Percentiles rank a stretch among this genome's conserved stretches.
phyloP scores from a whole-genome alignment of 2,113 vertebrate species.

The Zosterops borbonicus region DNA sequence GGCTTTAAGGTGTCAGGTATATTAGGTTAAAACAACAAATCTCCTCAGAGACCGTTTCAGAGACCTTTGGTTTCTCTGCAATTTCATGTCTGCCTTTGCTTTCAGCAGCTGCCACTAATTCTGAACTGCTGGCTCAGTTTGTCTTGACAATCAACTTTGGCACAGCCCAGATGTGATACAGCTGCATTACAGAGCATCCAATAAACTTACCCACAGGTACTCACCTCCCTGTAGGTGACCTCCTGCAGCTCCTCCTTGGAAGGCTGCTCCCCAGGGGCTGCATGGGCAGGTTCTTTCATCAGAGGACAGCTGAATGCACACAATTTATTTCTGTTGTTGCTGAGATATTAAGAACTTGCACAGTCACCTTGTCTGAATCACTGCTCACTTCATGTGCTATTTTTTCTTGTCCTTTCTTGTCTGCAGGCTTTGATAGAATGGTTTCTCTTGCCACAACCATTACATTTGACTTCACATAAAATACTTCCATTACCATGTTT shows the following conservation, averaged over 20 bases:
- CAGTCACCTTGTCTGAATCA: neutral
- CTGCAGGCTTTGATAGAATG: neutral
- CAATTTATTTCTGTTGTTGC: neutral
- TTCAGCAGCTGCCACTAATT: neutral
- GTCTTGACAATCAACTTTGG: neutral
- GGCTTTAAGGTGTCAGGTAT: neutral
- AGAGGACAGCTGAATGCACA: neutral
- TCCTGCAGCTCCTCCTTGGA: fast-evolving
- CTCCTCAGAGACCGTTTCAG: neutral
- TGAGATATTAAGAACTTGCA: neutral
- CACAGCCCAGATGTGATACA: neutral
- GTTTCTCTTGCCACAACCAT: neutral
- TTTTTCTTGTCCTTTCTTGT: neutral
- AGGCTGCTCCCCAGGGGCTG: neutral
- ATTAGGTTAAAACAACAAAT: neutral
- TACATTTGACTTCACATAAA: neutral
- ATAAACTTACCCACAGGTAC: neutral
- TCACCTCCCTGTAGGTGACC: neutral
- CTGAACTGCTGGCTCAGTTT: neutral
- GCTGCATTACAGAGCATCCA: neutral
- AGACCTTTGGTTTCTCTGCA: neutral
- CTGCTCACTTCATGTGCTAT: neutral
- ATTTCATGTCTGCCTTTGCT: neutral
- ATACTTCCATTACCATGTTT: neutral
- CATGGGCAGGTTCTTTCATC: neutral